Evolutionary conservation across 2,888 invertebrate genomes (phyloP).

Genomic region (Spilarctia lutea): DNA sequence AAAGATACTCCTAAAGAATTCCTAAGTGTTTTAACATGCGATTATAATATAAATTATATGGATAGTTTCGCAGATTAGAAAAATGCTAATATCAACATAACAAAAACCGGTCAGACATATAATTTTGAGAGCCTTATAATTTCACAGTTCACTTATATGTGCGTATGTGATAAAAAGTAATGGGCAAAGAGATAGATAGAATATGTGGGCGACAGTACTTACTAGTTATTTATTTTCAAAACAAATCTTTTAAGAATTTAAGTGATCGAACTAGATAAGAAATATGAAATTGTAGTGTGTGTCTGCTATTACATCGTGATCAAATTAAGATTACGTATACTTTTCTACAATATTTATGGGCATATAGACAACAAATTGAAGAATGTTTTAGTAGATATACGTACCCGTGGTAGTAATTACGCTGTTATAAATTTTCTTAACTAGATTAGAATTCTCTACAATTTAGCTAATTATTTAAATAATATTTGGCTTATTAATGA

Average conservation of each 20-base stretch:
- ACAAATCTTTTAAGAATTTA: constrained; percentile 42
- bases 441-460: no score
- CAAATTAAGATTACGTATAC: constrained; percentile 45
- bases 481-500: no score
- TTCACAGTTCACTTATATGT: constrained; percentile 19
- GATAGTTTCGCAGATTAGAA: neutral
- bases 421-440: neutral
- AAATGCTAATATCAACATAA: constrained; percentile 24
- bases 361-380: constrained; percentile 5
- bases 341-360: neutral
- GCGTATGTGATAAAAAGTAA: constrained; percentile 48
- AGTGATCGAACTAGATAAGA: constrained; percentile 49
- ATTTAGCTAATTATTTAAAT: no score
- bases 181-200: constrained; percentile 28
- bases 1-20: constrained; percentile 12
- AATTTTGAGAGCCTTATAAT: constrained; percentile 33
- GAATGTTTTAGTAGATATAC: neutral
- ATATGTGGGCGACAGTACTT: constrained; percentile 44
- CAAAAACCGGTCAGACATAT: constrained; percentile 36
- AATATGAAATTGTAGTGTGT: constrained; percentile 46
- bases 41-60: constrained; percentile 9
- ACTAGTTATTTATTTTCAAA: constrained; percentile 44
- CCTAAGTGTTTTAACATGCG: constrained; percentile 2
- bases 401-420: neutral
- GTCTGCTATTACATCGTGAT: constrained; percentile 30